phyloP scores from a whole-genome alignment of 2,113 vertebrate genomes.

The Cricetomys ansorgei region DNA sequence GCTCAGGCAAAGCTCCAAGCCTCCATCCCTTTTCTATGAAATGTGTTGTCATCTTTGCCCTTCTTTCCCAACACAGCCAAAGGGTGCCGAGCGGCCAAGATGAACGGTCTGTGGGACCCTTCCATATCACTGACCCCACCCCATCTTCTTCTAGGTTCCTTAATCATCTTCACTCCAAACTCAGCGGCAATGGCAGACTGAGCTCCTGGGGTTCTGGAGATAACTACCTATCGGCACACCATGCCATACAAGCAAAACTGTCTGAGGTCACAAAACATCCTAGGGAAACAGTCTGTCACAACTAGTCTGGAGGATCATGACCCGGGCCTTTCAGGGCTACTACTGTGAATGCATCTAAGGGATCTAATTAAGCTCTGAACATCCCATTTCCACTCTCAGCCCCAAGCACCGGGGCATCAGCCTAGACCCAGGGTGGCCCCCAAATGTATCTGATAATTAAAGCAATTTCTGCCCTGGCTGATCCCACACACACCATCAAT shows the following conservation, averaged over 20 bases:
- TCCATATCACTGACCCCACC: not conserved
- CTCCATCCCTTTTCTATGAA: not conserved
- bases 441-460: slow-evolving; percentile 74
- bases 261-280: not conserved
- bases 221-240: not conserved
- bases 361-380: not conserved
- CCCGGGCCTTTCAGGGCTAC: not conserved
- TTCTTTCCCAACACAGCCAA: not conserved
- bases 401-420: not conserved
- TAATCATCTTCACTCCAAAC: not conserved
- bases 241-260: not conserved
- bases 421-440: slow-evolving; percentile 21
- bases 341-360: not conserved
- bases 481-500: slow-evolving; percentile 38
- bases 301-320: not conserved
- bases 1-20: not conserved
- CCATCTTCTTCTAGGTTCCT: not conserved
- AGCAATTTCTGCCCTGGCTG: slow-evolving; percentile 60
- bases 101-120: no score
- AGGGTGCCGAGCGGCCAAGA: not conserved
- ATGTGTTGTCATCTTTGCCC: not conserved
- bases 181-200: not conserved
- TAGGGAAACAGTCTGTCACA: not conserved
- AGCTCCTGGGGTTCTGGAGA: no score
- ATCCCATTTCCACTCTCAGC: not conserved